Base-by-base conservation (phyloP, 2,888 invertebrate genomes). In the Melanargia galathea region DNA sequence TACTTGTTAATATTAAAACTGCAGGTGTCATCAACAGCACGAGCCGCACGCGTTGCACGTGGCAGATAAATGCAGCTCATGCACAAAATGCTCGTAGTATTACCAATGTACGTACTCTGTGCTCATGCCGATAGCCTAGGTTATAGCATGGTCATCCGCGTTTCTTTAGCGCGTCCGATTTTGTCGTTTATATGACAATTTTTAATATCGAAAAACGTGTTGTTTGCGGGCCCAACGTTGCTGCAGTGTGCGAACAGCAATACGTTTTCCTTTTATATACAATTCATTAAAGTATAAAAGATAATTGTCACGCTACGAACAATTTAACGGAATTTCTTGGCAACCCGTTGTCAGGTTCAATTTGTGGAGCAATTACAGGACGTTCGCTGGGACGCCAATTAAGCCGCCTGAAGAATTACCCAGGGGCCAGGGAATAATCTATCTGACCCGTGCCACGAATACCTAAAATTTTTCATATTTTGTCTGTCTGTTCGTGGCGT, bases 271-370 rank as follows among this genome's bases (percentile, higher is more conserved):
- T 10, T 43, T 18, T 6, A n/a, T n/a, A 16, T 18, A 43, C 43
- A 43, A 10, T 43, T 43, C 2, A 43, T 43, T 18, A 43, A 43
- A 43, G 8, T 43, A 16, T 30, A 51, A 26, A 8, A 51, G 51
- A 33, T 49, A 26, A n/a, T 49, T 49, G 30, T 51, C 51, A 24
- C 26, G 30, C 30, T n/a, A 11, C 22, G 46, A 24, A 51, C 30
- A 51, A 51, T 51, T 30, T 30, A 30, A 11, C 51, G 51, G 30
- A 16, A 18, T 18, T 18, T 43, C 43, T 16, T 18, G 16, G 7
- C 43, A 51, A 51, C 30, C 33, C 51, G 16, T 51, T 51, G 51
- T 30, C 26, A 51, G 51, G 51, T 33, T 18, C 51, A 51, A 30
- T 51, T 33, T 51, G 30, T 51, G 16, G 51, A 30, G 30, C 51